Evolutionary conservation across 2,888 invertebrate species (phyloP), one percentile per base, ranked within the genome.

Genomic region (Entomobrya proxima): DNA sequence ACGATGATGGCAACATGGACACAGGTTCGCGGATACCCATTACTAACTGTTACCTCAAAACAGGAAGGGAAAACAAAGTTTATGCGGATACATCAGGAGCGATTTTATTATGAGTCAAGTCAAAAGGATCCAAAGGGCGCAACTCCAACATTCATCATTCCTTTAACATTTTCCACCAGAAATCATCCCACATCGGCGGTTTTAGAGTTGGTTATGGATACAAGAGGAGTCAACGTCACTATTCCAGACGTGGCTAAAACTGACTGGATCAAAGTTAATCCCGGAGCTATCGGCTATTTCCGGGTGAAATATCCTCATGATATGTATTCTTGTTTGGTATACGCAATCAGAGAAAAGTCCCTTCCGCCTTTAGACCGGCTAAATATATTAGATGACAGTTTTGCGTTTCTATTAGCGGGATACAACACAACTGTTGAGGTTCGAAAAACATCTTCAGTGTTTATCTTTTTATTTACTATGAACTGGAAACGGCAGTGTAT

Each of bases 1-100:
- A 94, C 94, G 58, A 95, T 99, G 13, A 99, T 99, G 99, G 95
- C 96, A 7, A 96, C 97, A 30, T 99, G 99, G 99, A 98, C 98
- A 0, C 96, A 96, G 91, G 96, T 97, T 35, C 86, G 85, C 81
- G 98, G 98, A 47, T 98, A 85, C 91, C 98, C 98, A 0, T 95
- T 98, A 77, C 94, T 97, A 5, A 58, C 40, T 18, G 82, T 86
- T 93, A 94, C 55, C 93, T 93, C 84, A 4, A 72, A 78, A 90
- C 94, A 95, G 91, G 93, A 93, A 72, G 94, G 94, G 0, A 92
- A 92, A 32, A 93, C 95, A 87, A 93, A 96, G 15, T 92, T 95
- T 11, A 91, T 98, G 15, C 94, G 94, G 5, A 92, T 98, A 58
- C 93, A 94, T 0, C 98, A 98, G 91, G 94, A 95, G 90, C 96